A percentile compares a stretch with the other conserved stretches of the same genome.
These are phyloP conservation scores for Saccostrea cuccullata DNA, from an alignment of 1,140 invertebrate species.

Conservation along the genomic window DNA sequence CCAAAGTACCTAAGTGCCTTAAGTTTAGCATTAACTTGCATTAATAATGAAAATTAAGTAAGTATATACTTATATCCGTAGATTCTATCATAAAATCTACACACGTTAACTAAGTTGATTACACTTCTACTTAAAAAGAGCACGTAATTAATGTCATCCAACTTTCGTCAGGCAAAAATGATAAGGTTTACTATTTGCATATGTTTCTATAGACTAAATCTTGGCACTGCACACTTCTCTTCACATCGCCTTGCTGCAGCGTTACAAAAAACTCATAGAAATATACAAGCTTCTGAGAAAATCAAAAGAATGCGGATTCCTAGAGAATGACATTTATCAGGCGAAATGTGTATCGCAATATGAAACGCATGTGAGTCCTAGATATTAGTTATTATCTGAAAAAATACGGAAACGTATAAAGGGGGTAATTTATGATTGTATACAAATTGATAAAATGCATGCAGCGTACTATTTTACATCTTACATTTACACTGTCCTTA, in stretches of 20 bases:
- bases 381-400: constrained; percentile 5
- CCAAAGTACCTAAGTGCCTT: background rate
- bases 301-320: constrained; percentile 19
- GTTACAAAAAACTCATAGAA: constrained; percentile 10
- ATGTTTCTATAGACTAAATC: constrained; percentile 3
- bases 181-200: constrained; percentile 9
- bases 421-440: background rate
- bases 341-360: constrained; percentile 11
- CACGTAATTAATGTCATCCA: background rate
- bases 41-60: background rate
- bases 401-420: background rate
- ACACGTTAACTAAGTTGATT: background rate
- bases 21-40: background rate
- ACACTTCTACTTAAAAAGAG: background rate
- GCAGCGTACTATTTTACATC: background rate
- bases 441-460: background rate
- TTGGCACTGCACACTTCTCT: background rate
- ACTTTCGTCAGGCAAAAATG: constrained; percentile 3
- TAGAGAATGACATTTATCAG: constrained; percentile 29
- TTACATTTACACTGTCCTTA: background rate
- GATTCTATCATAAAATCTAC: background rate
- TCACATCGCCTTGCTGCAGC: constrained; percentile 4
- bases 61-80: background rate
- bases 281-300: constrained; percentile 1
- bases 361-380: background rate